Evolutionary conservation across 2,888 invertebrate species (phyloP), one percentile per base, ranked within the genome.

Genomic region (Helicoverpa assulta): DNA sequence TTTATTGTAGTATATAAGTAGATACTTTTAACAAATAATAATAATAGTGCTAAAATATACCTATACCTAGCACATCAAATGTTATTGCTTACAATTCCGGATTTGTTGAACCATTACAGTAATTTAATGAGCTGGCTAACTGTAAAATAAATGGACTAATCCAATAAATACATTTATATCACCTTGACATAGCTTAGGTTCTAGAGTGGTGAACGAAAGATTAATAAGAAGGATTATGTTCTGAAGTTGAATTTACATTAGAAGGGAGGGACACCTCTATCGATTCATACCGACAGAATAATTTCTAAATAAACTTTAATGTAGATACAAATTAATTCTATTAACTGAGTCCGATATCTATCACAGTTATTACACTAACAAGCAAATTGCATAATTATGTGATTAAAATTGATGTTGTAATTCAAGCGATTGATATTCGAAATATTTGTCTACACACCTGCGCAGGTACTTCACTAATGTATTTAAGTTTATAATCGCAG

Each of bases 371-470:
- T n/a, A 47, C n/a, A 47, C 47, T 47, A 16, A 55, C 47, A 61
- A 12, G 16, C 12, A 16, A 47, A 65, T 65, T 61, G 53, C 47
- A 33, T 29, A 21, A 69, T 47, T n/a, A 70, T 10, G 58, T 21
- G 55, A 58, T 21, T 14, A 76, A 76, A 57, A 57, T 47, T 33
- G 1, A 50, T 50, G 59, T 29, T 19, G 12, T 55, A 60, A 37
- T 74, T 33, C 37, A 18, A 19, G 52, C 16, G 7, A 8, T 68
- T 64, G 47, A 60, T 52, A 51, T 52, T 66, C 21, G 16, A 61
- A 76, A 7, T 76, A 76, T 76, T 71, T 70, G 53, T 40, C 76
- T 37, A 55, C 51, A 67, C 66, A 75, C 61, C 71, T 71, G 71
- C 76, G 29, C 16, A 12, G 16, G 12, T 51, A 26, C 18, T 70